Base-by-base conservation (phyloP, 2,113 vertebrate genomes). In the Halichoerus grypus region DNA sequence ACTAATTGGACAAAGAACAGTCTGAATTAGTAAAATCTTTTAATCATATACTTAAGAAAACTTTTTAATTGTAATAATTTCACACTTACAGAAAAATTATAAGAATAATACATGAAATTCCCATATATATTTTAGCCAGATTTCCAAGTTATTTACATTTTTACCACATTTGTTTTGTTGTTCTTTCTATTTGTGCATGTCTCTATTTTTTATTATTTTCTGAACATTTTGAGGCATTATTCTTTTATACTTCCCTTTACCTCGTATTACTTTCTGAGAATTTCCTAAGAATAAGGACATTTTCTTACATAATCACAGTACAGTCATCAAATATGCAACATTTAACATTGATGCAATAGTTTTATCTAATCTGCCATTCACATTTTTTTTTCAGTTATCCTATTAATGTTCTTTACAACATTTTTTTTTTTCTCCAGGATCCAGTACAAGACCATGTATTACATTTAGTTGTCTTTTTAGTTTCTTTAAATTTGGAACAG, bases 21-120 rank as follows among this genome's bases (percentile, higher is more conserved):
- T 81, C 24, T 53, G 7, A 90, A 84, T 83, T 77, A 80, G n/a
- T 85, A 88, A 90, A 79, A 59, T 57, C 26, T 93, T 94, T 93
- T 61, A 88, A 49, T 61, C 2, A 46, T 21, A 63, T 61, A 80
- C 12, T 95, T 88, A 80, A 49, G 63, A 89, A 74, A 95, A 46
- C 10, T 26, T 55, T 91, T 55, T 39, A 4, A 12, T 59, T 93
- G 1, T 53, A 55, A 42, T 71, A 76, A 92, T 67, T 81, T 83
- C 33, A 69, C 93, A 86, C 18, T 57, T 67, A 14, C 4, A 81
- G 49, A 79, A 85, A 91, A 95, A 53, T 61, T n/a, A 9, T 1
- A 91, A 91, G 51, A 86, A 18, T 85, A 74, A 57, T 16, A 57
- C 11, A 63, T 57, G 51, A 92, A 51, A 74, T 72, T 51, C n/a